Evolutionary conservation across 1,140 invertebrate genomes (phyloP).

Genomic region (Trachymyrmex cornetzi): DNA sequence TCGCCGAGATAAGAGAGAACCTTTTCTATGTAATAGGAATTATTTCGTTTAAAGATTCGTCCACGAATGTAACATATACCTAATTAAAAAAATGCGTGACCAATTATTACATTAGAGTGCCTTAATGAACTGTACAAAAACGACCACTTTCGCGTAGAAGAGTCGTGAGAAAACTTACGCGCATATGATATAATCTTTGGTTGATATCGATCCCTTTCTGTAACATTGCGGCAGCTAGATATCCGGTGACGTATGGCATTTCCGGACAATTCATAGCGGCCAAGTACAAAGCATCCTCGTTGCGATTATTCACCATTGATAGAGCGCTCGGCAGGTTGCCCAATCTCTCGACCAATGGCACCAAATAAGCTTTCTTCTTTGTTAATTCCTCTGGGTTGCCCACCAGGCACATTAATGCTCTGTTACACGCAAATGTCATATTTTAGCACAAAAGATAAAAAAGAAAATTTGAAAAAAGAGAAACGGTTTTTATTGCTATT

Average conservation of each 20-base stretch:
- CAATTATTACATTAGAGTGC: neutral
- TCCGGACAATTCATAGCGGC: constrained; percentile 80
- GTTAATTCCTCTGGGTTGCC: constrained; percentile 75
- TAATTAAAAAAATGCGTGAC: neutral
- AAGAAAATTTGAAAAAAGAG: neutral
- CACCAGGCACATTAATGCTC: constrained; percentile 79
- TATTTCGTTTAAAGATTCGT: neutral
- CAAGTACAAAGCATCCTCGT: constrained; percentile 81
- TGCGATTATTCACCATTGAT: constrained; percentile 74
- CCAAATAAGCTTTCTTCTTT: constrained; percentile 77
- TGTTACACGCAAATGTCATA: constrained; percentile 30
- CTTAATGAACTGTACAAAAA: neutral
- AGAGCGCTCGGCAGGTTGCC: constrained; percentile 71
- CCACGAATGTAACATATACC: neutral
- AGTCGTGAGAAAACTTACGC: constrained; percentile 59
- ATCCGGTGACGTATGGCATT: constrained; percentile 79
- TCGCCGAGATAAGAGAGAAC: neutral
- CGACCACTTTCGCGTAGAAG: too few relatives aligned
- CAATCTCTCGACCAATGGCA: constrained; percentile 80
- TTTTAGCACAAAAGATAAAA: neutral
- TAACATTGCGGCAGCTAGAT: constrained; percentile 79
- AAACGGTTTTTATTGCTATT: neutral
- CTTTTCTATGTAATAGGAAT: neutral
- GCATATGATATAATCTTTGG: constrained; percentile 75
- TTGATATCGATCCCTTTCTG: constrained; percentile 79